Evolutionary conservation across 2,113 vertebrate genomes (phyloP), one percentile per base, ranked within the genome.

Genomic region (Mesitornis unicolor): DNA sequence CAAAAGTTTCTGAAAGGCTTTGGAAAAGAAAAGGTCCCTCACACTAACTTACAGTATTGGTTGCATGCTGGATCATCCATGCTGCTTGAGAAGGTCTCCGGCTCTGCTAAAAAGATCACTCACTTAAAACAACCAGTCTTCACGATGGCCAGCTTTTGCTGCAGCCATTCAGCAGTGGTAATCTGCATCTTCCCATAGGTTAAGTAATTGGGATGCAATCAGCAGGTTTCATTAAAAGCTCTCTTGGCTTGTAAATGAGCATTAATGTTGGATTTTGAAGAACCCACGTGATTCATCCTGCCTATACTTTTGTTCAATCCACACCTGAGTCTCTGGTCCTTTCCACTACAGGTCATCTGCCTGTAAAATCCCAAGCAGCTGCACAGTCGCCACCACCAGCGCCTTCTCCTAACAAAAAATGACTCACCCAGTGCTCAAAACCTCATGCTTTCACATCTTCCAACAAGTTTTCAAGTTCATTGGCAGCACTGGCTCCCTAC

Each of bases 301-400:
- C 45, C 54, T 65, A 28, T 17, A 53, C 43, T 70, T 84, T 19
- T 59, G 28, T 35, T 59, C 79, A 51, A 31, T 28, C 24, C 43
- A 84, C 59, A 73, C 36, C 21, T 5, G 8, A 92, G 53, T 31
- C 33, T 85, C 75, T 92, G 65, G 53, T 33, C 61, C 60, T 33
- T 68, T 33, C 47, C 33, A 53, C 36, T 47, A 28, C 8, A 43
- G 18, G 45, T 45, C 40, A 21, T 13, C 71, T n/a, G 31, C 24
- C 69, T 35, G 42, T 57, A 59, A 91, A 87, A 95, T 35, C 22
- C 15, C 60, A 75, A 91, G 54, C 28, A 73, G 25, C n/a, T 83
- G 69, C 6, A 36, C 1, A 84, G 50, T 38, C 11, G 3, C 29
- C 9, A 0, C 40, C 13, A 5, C 33, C 9, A 0, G 36, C 13